Percentiles rank a stretch among this genome's conserved stretches.
These are phyloP conservation scores for Montipora capricornis DNA, from an alignment of 64 coral and sea anemone species.

Conservation along the genomic window DNA sequence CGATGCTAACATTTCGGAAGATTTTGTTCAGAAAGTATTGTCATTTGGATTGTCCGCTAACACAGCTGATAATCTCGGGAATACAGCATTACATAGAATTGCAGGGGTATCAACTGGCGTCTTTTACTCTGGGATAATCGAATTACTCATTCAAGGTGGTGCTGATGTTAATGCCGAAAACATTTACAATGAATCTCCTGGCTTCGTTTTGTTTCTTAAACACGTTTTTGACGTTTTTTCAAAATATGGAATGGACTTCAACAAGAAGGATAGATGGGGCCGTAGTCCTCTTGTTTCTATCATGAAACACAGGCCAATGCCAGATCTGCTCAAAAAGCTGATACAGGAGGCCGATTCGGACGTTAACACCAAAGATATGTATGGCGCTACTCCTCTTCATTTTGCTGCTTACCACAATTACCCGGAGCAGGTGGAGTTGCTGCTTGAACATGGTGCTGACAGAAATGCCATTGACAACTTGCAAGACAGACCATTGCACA, in stretches of 20 bases:
- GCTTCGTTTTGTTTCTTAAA: conserved; percentile 40
- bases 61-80: conserved; percentile 47
- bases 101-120: conserved; percentile 14
- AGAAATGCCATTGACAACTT: conserved; percentile 32
- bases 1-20: conserved; percentile 34
- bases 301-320: conserved; percentile 54
- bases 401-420: conserved; percentile 48
- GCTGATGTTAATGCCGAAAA: conserved; percentile 18
- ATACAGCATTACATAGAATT: conserved; percentile 49
- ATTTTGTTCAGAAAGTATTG: conserved; percentile 10
- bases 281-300: conserved; percentile 44
- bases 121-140: neutral
- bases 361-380: conserved; percentile 16
- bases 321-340: conserved; percentile 11
- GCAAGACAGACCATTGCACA: conserved; percentile 37
- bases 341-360: conserved; percentile 2
- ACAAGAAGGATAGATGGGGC: conserved; percentile 14
- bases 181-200: conserved; percentile 46
- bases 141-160: conserved; percentile 21
- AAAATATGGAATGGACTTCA: conserved; percentile 32
- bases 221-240: conserved; percentile 35
- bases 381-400: conserved; percentile 40
- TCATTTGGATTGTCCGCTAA: conserved; percentile 43
- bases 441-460: conserved; percentile 28
- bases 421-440: conserved; percentile 26